Evolutionary conservation across 2,113 vertebrate species (phyloP).

Genomic region (Acanthochromis polyacanthus): DNA sequence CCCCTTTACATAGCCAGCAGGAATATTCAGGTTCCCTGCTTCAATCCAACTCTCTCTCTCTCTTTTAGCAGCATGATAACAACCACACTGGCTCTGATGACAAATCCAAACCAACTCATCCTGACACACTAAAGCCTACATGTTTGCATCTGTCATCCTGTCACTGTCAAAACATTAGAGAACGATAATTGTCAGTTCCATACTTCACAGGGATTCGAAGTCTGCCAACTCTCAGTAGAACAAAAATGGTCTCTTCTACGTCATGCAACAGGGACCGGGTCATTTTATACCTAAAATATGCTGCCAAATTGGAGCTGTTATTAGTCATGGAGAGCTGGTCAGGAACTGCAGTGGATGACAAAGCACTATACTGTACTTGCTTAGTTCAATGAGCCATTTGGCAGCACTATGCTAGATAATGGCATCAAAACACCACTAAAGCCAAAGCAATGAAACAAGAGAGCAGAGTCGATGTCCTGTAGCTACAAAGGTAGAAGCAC

Average conservation of each 20-base stretch:
- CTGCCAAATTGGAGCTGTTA: constrained; percentile 26
- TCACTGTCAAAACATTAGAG: not conserved
- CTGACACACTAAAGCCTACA: constrained; percentile 15
- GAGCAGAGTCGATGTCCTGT: constrained; percentile 19
- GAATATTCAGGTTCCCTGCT: constrained; percentile 51
- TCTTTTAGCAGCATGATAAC: constrained; percentile 22
- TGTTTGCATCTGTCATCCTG: constrained; percentile 8
- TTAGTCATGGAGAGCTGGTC: constrained; percentile 49
- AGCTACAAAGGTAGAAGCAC: constrained; percentile 8
- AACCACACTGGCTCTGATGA: constrained; percentile 23
- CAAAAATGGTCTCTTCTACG: not conserved
- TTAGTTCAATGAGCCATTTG: constrained; percentile 58
- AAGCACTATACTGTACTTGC: constrained; percentile 49
- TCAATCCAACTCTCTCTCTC: constrained; percentile 10
- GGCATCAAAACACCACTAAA: constrained; percentile 44
- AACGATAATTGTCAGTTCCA: not conserved
- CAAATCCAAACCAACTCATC: constrained; percentile 38
- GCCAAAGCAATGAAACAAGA: constrained; percentile 53
- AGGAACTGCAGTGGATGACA: constrained; percentile 60
- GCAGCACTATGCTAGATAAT: constrained; percentile 48
- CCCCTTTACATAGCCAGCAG: constrained; percentile 57
- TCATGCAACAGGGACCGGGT: constrained; percentile 4
- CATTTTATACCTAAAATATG: not conserved
- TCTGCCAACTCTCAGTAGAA: constrained; percentile 1
- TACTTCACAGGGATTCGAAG: not conserved